Evolutionary conservation across 2,113 vertebrate genomes (phyloP), one percentile per base, ranked within the genome.

Genomic region (Seriola rivoliana): DNA sequence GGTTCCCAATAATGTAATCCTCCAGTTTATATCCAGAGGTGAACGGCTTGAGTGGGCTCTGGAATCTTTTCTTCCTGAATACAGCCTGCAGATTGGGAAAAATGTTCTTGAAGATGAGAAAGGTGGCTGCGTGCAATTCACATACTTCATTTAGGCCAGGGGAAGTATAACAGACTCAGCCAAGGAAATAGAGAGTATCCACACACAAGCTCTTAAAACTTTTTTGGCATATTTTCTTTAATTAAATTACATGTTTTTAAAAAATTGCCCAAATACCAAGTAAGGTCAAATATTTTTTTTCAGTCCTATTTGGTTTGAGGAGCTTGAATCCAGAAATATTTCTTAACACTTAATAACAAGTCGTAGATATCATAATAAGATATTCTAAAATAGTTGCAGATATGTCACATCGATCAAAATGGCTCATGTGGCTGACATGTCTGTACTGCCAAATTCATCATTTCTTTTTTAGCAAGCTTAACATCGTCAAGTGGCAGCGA

Each of bases 21-120:
- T 99, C 97, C 91, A 99, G 91, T 72, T 80, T 96, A 93, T 97
- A 97, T 75, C 98, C 98, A 50, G 94, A 95, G 72, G 82, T 74
- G 0, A 92, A 88, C 0, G 91, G 76, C 80, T 95, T 95, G 79
- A 96, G 48, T 0, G 95, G 91, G 38, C 92, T 92, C 58, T 95
- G 95, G 44, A 93, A 94, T 0, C 88, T 94, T 86, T 95, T 97
- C 94, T 96, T 97, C 62, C 85, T 91, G 71, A 99, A 99, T 44
- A 97, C 81, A 0, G 95, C 95, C 98, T 99, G 89, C 55, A 84
- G 80, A 68, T 62, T 1, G 21, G 10, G 38, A 66, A 42, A 70
- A 58, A 77, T 16, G 52, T 13, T 16, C 21, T 25, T 14, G 13
- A 46, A 52, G 36, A 50, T 14, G n/a, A 52, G 1, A 21, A 52